Evolutionary conservation across 2,797 vertebrate genomes (phyloP).

Genomic region (Carcharodon carcharias): DNA sequence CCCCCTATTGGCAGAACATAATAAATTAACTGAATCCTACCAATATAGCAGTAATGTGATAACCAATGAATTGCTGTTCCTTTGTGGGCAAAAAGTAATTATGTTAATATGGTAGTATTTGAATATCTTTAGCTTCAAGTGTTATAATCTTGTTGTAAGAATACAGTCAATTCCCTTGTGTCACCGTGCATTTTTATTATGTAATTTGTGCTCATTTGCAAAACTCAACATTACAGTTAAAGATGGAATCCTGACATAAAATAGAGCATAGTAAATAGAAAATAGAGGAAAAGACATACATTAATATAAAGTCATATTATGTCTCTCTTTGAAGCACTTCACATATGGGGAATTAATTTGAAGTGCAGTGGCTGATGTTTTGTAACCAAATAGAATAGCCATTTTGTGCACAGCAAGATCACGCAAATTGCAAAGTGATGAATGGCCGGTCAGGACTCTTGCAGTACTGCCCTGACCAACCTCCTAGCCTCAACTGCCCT

Average conservation of each 20-base stretch:
- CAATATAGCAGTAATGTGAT: neutral
- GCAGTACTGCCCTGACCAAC: neutral
- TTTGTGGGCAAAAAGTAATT: neutral
- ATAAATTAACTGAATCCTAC: neutral
- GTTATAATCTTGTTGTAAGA: neutral
- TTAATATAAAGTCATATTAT: neutral
- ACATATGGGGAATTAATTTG: neutral
- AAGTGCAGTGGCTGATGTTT: neutral
- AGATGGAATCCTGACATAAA: neutral
- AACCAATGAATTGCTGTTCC: conserved; percentile 8
- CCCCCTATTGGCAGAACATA: neutral
- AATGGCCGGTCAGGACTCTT: neutral
- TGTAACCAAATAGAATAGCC: neutral
- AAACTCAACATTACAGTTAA: neutral
- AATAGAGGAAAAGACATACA: neutral
- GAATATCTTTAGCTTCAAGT: neutral
- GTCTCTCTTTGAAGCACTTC: neutral
- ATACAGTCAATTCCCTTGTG: neutral
- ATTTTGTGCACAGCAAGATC: neutral
- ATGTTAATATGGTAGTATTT: neutral
- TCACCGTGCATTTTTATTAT: neutral
- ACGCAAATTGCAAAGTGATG: neutral
- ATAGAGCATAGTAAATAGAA: neutral
- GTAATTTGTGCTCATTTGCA: neutral
- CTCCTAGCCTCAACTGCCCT: neutral